These are phyloP conservation scores for Abscondita cerata DNA, from an alignment of 2,888 invertebrate genomes.

Conservation along the genomic window DNA sequence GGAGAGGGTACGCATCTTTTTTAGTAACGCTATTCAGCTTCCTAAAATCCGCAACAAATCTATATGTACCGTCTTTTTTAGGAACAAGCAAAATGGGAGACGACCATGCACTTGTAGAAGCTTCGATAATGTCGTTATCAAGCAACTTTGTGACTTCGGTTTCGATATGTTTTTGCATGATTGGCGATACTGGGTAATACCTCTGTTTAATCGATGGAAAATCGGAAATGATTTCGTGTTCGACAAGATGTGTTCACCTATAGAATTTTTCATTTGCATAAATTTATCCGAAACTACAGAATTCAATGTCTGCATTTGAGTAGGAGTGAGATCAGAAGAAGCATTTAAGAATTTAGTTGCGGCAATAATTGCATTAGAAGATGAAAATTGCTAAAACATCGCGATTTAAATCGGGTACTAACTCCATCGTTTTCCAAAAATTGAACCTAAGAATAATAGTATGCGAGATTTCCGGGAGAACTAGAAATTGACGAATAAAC, in stretches of 20 bases:
- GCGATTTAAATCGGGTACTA: constrained; percentile 1
- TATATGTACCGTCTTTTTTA: constrained; percentile 1
- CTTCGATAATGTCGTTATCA: background rate
- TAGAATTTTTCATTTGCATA: background rate
- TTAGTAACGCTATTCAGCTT: too few species aligned
- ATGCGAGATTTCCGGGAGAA: background rate
- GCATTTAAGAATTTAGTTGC: too few species aligned
- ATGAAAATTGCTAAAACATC: background rate
- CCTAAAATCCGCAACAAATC: background rate
- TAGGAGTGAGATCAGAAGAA: too few species aligned
- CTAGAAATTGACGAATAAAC: background rate
- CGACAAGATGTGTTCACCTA: background rate
- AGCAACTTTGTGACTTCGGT: background rate
- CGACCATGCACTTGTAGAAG: too few species aligned
- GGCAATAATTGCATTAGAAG: too few species aligned
- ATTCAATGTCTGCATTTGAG: too few species aligned
- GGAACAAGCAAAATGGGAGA: constrained; percentile 1
- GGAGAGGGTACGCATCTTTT: too few species aligned
- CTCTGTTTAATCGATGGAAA: background rate
- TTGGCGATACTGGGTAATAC: constrained; percentile 1
- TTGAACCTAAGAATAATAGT: background rate
- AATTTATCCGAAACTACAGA: too few species aligned
- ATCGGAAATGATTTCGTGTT: too few species aligned
- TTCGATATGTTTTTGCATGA: too few species aligned
- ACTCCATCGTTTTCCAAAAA: background rate